Conservation (phyloP, 2,113 vertebrate species). For the Syrmaticus mikado region DNA sequence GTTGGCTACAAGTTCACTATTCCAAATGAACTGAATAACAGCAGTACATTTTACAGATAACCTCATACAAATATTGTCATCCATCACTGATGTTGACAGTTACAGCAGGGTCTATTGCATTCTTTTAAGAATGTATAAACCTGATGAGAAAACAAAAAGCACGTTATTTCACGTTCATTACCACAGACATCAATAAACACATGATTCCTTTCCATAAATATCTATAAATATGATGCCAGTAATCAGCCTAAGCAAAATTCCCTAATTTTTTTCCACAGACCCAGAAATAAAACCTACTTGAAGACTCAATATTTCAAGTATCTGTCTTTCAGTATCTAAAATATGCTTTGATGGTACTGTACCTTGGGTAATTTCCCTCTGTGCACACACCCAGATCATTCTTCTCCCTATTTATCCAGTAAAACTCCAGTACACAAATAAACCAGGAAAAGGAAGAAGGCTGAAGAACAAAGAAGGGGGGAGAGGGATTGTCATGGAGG, state of each 20-base stretch:
- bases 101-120: slow-evolving; percentile 68
- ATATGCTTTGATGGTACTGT: slow-evolving; percentile 42
- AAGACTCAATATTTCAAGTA: slow-evolving; percentile 20
- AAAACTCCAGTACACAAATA: slow-evolving; percentile 32
- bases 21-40: slow-evolving; percentile 74
- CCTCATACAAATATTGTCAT: slow-evolving; percentile 64
- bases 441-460: background rate
- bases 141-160: slow-evolving; percentile 72
- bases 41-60: slow-evolving; percentile 66
- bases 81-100: slow-evolving; percentile 64
- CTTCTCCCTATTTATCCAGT: slow-evolving; percentile 36
- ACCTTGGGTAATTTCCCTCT: slow-evolving; percentile 42
- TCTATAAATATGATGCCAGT: slow-evolving; percentile 70
- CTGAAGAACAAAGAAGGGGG: background rate
- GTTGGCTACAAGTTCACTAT: slow-evolving; percentile 73
- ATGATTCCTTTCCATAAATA: slow-evolving; percentile 74
- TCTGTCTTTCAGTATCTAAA: slow-evolving; percentile 37
- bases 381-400: slow-evolving; percentile 21
- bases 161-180: slow-evolving; percentile 66
- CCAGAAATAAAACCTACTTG: slow-evolving; percentile 21
- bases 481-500: background rate
- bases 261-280: background rate
- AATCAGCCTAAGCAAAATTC: slow-evolving; percentile 49
- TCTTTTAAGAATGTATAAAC: slow-evolving; percentile 73
- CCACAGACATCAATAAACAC: slow-evolving; percentile 68